Evolutionary conservation across 2,888 invertebrate genomes (phyloP).

Genomic region (Ellobium chinense): DNA sequence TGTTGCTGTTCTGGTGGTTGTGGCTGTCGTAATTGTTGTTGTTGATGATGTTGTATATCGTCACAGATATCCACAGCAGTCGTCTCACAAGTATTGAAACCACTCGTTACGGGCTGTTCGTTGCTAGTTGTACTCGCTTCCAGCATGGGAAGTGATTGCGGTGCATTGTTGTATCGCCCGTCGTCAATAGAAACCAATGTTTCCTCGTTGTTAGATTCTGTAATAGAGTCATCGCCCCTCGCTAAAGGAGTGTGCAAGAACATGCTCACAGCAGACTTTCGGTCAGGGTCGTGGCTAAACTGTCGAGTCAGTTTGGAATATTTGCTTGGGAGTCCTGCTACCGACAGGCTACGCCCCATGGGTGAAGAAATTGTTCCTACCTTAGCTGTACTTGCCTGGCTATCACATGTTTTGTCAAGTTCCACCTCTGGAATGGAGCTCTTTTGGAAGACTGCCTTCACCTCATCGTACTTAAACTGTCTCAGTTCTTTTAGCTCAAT

Average conservation of each 20-base stretch:
- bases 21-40: background rate
- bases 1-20: background rate
- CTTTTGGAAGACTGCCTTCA: conserved; percentile 14
- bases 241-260: background rate
- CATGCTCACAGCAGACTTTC: background rate
- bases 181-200: background rate
- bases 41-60: background rate
- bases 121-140: background rate
- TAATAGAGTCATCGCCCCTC: background rate
- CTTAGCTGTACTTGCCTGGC: background rate
- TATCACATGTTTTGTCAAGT: background rate
- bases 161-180: background rate
- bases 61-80: background rate
- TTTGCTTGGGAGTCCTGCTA: background rate
- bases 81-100: background rate
- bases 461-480: conserved; percentile 12
- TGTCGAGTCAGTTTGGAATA: background rate
- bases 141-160: background rate
- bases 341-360: background rate
- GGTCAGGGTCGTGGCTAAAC: background rate
- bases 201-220: background rate
- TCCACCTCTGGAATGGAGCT: background rate
- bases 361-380: background rate
- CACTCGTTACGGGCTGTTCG: background rate
- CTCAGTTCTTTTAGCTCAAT: conserved; percentile 11